phyloP scores from a whole-genome alignment of 2,113 vertebrate species.

The Pleuronectes platessa region DNA sequence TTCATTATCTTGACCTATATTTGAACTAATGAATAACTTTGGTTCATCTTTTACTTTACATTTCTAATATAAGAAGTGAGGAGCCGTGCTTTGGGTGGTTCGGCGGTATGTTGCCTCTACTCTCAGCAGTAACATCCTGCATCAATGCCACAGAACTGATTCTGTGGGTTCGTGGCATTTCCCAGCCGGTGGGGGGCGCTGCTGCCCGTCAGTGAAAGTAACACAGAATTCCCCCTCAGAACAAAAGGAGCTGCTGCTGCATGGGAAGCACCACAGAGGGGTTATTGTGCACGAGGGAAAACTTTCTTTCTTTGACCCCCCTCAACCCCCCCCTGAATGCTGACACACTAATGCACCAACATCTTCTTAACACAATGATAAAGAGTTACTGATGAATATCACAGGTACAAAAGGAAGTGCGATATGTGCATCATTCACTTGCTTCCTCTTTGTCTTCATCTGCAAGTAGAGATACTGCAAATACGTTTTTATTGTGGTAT shows the following conservation, averaged over 20 bases:
- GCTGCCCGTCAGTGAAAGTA: conserved; percentile 20
- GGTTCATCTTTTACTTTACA: too few species aligned
- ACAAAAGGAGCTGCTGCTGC: conserved; percentile 73
- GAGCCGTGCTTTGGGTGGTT: too few species aligned
- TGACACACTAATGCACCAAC: conserved; percentile 53
- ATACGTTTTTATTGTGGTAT: too few species aligned
- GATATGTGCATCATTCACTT: background rate
- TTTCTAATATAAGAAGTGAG: too few species aligned
- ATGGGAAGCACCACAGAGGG: conserved; percentile 65
- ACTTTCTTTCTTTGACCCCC: conserved; percentile 32
- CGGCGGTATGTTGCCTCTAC: too few species aligned
- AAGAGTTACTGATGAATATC: too few species aligned
- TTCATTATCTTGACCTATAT: too few species aligned
- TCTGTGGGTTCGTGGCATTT: background rate
- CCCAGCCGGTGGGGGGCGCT: conserved; percentile 54
- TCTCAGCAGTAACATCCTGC: background rate
- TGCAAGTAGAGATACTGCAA: background rate
- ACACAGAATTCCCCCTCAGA: conserved; percentile 40
- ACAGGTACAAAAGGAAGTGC: too few species aligned
- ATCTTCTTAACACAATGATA: conserved; percentile 3
- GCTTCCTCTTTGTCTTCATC: background rate
- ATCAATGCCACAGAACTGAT: background rate
- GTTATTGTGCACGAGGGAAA: conserved; percentile 66
- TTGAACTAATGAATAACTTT: too few species aligned
- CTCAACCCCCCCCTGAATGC: conserved; percentile 3